Conservation (phyloP, 2,113 vertebrate genomes). For the Apteryx owenii region DNA sequence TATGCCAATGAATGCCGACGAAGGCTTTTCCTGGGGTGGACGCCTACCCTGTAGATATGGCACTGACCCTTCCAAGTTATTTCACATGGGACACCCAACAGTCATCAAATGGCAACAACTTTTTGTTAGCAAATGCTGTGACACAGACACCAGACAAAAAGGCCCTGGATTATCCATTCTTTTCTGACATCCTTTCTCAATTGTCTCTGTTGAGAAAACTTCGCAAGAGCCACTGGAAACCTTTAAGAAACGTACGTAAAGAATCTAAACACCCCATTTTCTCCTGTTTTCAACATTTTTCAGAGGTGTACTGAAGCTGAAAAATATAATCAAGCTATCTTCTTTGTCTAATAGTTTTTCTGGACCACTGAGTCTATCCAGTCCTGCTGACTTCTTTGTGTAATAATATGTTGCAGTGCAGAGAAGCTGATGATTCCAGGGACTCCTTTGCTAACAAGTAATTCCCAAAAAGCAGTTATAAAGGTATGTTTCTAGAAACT, state of each 20-base stretch:
- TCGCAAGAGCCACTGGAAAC: not conserved
- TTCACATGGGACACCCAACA: not conserved
- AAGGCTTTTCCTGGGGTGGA: not conserved
- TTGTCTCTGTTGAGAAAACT: not conserved
- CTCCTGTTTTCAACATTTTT: not conserved
- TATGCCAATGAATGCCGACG: accelerated
- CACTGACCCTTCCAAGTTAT: not conserved
- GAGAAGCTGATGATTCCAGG: not conserved
- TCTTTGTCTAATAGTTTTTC: not conserved
- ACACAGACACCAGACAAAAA: not conserved
- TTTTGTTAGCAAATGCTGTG: accelerated
- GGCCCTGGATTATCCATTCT: not conserved
- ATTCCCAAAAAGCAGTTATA: not conserved
- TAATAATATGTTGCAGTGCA: not conserved
- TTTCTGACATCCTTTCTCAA: not conserved
- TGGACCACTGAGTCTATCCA: not conserved
- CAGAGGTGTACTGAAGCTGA: not conserved
- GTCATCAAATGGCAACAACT: not conserved
- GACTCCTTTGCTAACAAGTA: not conserved
- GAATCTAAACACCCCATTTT: not conserved
- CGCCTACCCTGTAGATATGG: not conserved
- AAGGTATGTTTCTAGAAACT: not conserved
- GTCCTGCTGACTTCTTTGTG: not conserved
- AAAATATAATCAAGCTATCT: constrained; percentile 27
- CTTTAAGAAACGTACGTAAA: not conserved